phyloP scores from a whole-genome alignment of 2,797 vertebrate genomes.

The Cetoscarus ocellatus region DNA sequence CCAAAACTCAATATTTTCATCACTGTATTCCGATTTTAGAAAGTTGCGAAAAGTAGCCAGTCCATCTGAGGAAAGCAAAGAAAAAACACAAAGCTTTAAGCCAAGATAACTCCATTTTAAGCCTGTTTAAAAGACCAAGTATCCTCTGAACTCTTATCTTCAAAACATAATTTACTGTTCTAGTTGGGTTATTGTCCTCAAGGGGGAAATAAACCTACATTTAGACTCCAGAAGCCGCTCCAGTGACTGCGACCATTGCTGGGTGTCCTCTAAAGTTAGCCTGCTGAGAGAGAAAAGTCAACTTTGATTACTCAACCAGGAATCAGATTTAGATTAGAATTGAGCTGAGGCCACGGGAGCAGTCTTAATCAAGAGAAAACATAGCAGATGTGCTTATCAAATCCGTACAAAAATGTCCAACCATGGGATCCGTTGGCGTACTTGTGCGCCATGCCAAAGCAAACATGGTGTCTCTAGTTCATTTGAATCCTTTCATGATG shows the following conservation, averaged over 20 bases:
- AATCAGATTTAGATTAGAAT: slow-evolving; percentile 60
- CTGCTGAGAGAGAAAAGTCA: slow-evolving; percentile 79
- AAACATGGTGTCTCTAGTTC: slow-evolving; percentile 72
- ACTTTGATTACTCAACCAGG: slow-evolving; percentile 59
- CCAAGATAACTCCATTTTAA: neutral
- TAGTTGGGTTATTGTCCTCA: slow-evolving; percentile 21
- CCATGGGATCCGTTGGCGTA: slow-evolving; percentile 53
- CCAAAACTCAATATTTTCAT: slow-evolving; percentile 94
- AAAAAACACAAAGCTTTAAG: slow-evolving; percentile 12
- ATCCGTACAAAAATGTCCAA: slow-evolving; percentile 52
- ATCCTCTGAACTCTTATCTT: slow-evolving; percentile 24
- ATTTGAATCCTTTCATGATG: slow-evolving; percentile 75
- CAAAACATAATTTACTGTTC: slow-evolving; percentile 39
- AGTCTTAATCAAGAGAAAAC: slow-evolving; percentile 37
- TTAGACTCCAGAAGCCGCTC: slow-evolving; percentile 89
- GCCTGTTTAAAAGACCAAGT: slow-evolving; percentile 1
- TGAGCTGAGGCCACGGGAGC: slow-evolving; percentile 29
- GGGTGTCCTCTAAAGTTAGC: slow-evolving; percentile 88
- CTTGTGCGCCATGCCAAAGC: slow-evolving; percentile 66
- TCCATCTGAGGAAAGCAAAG: slow-evolving; percentile 80
- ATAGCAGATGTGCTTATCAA: slow-evolving; percentile 61
- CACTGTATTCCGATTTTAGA: slow-evolving; percentile 91
- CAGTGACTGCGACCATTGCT: slow-evolving; percentile 91
- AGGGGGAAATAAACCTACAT: slow-evolving; percentile 82
- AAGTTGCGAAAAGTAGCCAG: slow-evolving; percentile 87